These are phyloP conservation scores for Alviniconcha strummeri DNA, from an alignment of 2,888 invertebrate genomes.

Conservation along the genomic window DNA sequence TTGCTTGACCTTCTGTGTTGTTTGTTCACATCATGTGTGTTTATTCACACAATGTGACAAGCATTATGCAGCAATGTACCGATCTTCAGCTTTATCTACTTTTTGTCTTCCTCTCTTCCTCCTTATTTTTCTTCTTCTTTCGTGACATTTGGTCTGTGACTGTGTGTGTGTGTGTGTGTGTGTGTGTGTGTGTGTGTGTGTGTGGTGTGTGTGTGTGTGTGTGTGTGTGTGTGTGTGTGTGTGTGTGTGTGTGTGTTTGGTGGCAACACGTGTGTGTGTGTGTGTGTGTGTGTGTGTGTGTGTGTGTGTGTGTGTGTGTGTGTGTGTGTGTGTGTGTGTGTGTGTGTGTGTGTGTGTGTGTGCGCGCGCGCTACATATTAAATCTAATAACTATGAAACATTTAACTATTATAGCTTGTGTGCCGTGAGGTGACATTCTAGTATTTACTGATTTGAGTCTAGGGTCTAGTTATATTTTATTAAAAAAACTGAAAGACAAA, in stretches of 20 bases:
- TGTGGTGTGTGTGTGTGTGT: constrained; percentile 15
- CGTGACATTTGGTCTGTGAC: too few relatives aligned
- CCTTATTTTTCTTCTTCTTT: too few relatives aligned
- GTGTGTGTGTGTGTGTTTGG: not conserved
- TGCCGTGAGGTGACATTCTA: not conserved
- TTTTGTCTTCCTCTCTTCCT: too few relatives aligned
- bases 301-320: constrained; percentile 15
- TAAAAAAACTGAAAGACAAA: not conserved
- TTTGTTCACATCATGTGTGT: too few relatives aligned
- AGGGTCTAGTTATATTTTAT: not conserved
- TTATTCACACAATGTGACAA: too few relatives aligned
- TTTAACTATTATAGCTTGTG: not conserved
- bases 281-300: constrained; percentile 10
- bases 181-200: not conserved
- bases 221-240: constrained; percentile 11
- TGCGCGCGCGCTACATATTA: too few relatives aligned
- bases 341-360: not conserved
- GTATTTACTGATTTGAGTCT: not conserved
- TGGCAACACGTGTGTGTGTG: not conserved
- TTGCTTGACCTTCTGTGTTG: too few relatives aligned
- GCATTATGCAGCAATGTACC: too few relatives aligned
- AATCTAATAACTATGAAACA: not conserved
- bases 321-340: constrained; percentile 6
- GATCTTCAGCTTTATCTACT: too few relatives aligned
- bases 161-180: too few relatives aligned